Conservation (phyloP, 1,140 invertebrate genomes). For the Cydia strobilella region DNA sequence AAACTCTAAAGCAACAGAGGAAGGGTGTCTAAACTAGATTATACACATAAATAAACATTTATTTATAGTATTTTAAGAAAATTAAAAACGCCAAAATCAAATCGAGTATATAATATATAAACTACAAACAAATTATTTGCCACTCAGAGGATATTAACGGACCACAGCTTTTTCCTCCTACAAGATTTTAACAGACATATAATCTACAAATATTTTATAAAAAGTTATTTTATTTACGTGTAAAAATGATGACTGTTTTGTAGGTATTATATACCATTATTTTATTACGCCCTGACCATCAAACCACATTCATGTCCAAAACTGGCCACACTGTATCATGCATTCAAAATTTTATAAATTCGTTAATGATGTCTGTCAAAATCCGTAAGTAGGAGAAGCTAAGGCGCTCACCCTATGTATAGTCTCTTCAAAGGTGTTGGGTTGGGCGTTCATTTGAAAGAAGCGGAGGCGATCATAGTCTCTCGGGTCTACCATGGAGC, state of each 20-base stretch:
- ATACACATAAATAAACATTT: neutral
- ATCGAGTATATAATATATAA: neutral
- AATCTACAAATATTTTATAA: too few species aligned
- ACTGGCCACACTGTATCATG: too few species aligned
- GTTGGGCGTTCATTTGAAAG: slow-evolving; percentile 88
- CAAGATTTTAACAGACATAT: slow-evolving; percentile 55
- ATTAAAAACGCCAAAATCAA: slow-evolving; percentile 1
- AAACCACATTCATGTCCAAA: too few species aligned
- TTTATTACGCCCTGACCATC: too few species aligned
- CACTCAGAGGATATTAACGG: slow-evolving; percentile 72
- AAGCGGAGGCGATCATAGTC: slow-evolving; percentile 89
- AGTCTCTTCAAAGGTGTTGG: slow-evolving; percentile 91
- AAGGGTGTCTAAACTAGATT: neutral
- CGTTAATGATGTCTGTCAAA: slow-evolving; percentile 46
- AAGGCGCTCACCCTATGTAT: slow-evolving; percentile 87
- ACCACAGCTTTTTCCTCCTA: slow-evolving; percentile 56
- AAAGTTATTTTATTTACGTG: too few species aligned
- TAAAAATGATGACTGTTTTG: too few species aligned
- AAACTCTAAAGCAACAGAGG: neutral
- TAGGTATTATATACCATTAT: too few species aligned
- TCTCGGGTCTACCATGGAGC: slow-evolving; percentile 87
- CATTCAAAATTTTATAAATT: neutral
- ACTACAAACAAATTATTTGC: slow-evolving; percentile 52
- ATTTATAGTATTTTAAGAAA: neutral
- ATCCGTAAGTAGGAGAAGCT: slow-evolving; percentile 51